phyloP scores from a whole-genome alignment of 1,140 invertebrate species.

The Brachionus plicatilis region DNA sequence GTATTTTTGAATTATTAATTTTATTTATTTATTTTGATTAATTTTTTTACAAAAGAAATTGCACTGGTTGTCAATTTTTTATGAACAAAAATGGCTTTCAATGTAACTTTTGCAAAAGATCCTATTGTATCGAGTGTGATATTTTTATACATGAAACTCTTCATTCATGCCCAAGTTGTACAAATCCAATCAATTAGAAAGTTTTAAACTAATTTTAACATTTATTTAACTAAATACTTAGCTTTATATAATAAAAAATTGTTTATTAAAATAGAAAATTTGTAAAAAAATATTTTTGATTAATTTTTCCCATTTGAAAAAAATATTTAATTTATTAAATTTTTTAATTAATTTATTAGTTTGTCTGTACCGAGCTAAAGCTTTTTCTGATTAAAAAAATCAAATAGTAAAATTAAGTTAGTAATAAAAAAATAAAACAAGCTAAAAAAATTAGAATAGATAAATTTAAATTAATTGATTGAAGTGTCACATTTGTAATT shows the following conservation, averaged over 20 bases:
- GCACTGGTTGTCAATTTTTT: constrained; percentile 43
- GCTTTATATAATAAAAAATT: neutral
- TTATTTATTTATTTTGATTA: no score
- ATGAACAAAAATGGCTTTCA: constrained; percentile 61
- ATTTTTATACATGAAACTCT: constrained; percentile 84
- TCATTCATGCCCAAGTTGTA: constrained; percentile 87
- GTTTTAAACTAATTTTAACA: neutral
- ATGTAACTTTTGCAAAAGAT: constrained; percentile 71
- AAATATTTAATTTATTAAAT: no score
- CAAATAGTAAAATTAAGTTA: no score
- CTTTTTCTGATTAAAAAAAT: no score
- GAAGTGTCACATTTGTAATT: no score
- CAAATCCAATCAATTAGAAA: neutral
- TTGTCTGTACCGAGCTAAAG: no score
- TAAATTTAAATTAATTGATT: no score
- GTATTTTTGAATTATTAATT: neutral
- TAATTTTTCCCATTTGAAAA: no score
- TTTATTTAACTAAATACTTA: neutral
- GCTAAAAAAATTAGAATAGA: no score
- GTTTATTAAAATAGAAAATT: neutral
- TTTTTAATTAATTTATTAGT: no score
- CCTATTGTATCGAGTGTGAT: constrained; percentile 90
- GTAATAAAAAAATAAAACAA: no score
- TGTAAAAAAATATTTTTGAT: no score
- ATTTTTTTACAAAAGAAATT: constrained; percentile 13